Evolutionary conservation across 35 echinoderm and acorn worm genomes (phyloP).

Genomic region (Acanthaster planci): DNA sequence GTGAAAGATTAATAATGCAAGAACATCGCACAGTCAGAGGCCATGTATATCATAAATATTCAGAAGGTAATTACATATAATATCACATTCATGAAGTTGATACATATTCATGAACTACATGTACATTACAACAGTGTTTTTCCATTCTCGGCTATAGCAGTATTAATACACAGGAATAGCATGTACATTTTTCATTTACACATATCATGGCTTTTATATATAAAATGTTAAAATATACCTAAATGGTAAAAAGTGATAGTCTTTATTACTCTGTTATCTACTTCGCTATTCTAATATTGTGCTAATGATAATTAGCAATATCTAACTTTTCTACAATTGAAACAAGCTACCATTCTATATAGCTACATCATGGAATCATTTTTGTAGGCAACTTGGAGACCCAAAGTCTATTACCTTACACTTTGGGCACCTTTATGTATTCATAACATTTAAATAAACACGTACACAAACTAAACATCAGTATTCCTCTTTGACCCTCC

Average conservation of each 20-base stretch:
- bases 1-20: neutral
- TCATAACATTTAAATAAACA: constrained; percentile 18
- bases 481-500: neutral
- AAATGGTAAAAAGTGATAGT: constrained; percentile 15
- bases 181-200: constrained; percentile 2
- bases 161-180: constrained; percentile 1
- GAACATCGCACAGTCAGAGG: constrained; percentile 17
- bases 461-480: neutral
- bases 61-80: constrained; percentile 26
- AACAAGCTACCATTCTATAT: neutral
- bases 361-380: constrained; percentile 26
- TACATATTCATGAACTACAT: constrained; percentile 26
- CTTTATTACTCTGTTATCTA: neutral
- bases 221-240: constrained; percentile 31
- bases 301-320: no score
- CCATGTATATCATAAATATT: constrained; percentile 14
- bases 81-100: constrained; percentile 29
- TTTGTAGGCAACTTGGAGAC: constrained; percentile 25
- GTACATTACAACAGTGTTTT: constrained; percentile 3
- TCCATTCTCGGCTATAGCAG: neutral
- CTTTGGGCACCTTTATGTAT: constrained; percentile 12
- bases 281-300: no score
- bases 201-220: constrained; percentile 18
- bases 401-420: constrained; percentile 6
- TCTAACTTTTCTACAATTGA: neutral